phyloP scores from a whole-genome alignment of 2,888 invertebrate species.

The Papilio demoleus region DNA sequence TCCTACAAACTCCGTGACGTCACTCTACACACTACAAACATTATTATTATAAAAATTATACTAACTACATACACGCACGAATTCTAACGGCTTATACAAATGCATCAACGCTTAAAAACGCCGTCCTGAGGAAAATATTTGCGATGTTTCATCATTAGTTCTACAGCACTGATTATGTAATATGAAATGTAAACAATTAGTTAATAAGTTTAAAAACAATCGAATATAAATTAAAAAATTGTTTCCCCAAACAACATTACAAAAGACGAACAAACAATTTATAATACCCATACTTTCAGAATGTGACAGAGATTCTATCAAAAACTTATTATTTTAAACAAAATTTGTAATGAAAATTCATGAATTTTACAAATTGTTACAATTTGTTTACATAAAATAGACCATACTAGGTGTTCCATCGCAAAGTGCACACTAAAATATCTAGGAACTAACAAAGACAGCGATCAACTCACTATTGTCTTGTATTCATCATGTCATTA shows the following conservation, averaged over 20 bases:
- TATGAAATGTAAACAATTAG: not conserved
- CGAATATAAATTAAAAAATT: too few relatives aligned
- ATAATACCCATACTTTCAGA: not conserved
- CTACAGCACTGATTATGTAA: too few relatives aligned
- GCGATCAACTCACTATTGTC: not conserved
- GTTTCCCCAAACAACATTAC: not conserved
- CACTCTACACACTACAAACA: conserved; percentile 39
- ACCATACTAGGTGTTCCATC: not conserved
- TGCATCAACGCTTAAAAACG: conserved; percentile 1
- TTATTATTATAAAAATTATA: conserved; percentile 65
- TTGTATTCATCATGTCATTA: not conserved
- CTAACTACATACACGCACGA: conserved; percentile 64
- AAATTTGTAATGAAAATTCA: too few relatives aligned
- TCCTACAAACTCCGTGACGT: conserved; percentile 50
- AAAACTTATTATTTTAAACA: not conserved
- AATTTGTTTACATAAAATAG: not conserved
- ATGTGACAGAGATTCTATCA: not conserved
- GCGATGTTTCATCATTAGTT: too few relatives aligned
- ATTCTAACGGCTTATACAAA: conserved; percentile 46
- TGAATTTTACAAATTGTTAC: too few relatives aligned
- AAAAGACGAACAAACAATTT: too few relatives aligned
- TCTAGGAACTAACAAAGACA: conserved; percentile 28
- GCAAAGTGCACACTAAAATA: not conserved
- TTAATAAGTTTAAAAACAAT: too few relatives aligned
- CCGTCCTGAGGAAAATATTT: not conserved